These are phyloP conservation scores for Acanthurus leucopareius DNA, from an alignment of 2,797 vertebrate species.

Conservation along the genomic window DNA sequence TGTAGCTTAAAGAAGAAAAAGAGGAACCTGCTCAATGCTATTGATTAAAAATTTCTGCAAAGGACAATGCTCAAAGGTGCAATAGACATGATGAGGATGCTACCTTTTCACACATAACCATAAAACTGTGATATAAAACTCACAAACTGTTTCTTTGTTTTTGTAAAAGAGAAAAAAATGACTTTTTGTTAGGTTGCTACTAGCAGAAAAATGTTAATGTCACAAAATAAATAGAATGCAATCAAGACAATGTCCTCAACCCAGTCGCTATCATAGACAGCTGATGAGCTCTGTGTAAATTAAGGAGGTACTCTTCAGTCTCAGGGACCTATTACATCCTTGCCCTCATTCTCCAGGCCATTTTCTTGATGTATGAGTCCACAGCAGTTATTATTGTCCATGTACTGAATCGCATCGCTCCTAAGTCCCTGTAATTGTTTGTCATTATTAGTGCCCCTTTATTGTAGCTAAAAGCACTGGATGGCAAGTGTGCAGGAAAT, in stretches of 20 bases:
- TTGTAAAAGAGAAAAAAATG: background rate
- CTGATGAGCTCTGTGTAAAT: slow-evolving; percentile 60
- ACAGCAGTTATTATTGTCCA: slow-evolving; percentile 51
- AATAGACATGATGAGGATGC: slow-evolving; percentile 26
- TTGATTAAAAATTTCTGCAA: slow-evolving; percentile 61
- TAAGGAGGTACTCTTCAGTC: slow-evolving; percentile 35
- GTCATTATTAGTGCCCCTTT: slow-evolving; percentile 62
- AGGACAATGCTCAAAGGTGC: slow-evolving; percentile 39
- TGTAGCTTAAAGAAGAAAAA: slow-evolving; percentile 72
- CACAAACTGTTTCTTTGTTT: background rate
- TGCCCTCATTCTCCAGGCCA: slow-evolving; percentile 40
- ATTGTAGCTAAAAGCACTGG: slow-evolving; percentile 35
- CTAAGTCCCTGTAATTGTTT: slow-evolving; percentile 60
- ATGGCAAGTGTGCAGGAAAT: slow-evolving; percentile 27
- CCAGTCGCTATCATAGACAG: slow-evolving; percentile 1
- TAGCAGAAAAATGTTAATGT: background rate
- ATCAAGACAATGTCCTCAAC: background rate
- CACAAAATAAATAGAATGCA: slow-evolving; percentile 12
- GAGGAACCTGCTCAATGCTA: slow-evolving; percentile 67
- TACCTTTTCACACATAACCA: background rate
- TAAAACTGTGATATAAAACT: background rate
- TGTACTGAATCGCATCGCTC: slow-evolving; percentile 49
- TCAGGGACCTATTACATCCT: slow-evolving; percentile 43
- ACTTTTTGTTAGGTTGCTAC: background rate
- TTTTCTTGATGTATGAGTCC: slow-evolving; percentile 52